A percentile compares a stretch with the other conserved stretches of the same genome.
Evolutionary conservation across 1,140 invertebrate species (phyloP).

Genomic region (Contarinia nasturtii): DNA sequence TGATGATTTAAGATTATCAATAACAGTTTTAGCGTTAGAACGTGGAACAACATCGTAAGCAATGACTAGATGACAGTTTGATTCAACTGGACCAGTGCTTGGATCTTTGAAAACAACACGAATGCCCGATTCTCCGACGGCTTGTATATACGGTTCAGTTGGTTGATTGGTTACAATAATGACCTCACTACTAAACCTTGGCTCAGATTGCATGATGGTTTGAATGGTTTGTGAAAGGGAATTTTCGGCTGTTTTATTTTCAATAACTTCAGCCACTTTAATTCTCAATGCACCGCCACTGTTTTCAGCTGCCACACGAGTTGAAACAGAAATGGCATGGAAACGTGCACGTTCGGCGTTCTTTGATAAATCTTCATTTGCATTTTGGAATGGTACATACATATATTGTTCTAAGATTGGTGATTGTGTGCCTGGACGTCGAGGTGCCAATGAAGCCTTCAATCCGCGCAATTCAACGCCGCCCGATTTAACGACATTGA

Average conservation of each 20-base stretch:
- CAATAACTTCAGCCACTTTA: slow-evolving; percentile 55
- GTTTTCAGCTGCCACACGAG: slow-evolving; percentile 68
- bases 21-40: slow-evolving; percentile 25
- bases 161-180: slow-evolving; percentile 28
- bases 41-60: slow-evolving; percentile 36
- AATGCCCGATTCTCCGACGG: slow-evolving; percentile 25
- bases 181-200: slow-evolving; percentile 39
- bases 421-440: slow-evolving; percentile 51
- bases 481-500: slow-evolving; percentile 60
- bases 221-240: too few species aligned
- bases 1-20: slow-evolving; percentile 37
- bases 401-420: slow-evolving; percentile 67
- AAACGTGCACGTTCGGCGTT: slow-evolving; percentile 33
- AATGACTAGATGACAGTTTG: slow-evolving; percentile 43
- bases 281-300: slow-evolving; percentile 44
- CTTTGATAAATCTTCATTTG: slow-evolving; percentile 30
- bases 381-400: slow-evolving; percentile 60
- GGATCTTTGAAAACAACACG: slow-evolving; percentile 35
- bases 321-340: slow-evolving; percentile 39
- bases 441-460: slow-evolving; percentile 74
- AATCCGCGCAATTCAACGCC: slow-evolving; percentile 80
- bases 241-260: slow-evolving; percentile 38
- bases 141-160: slow-evolving; percentile 23
- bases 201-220: slow-evolving; percentile 35
- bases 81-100: slow-evolving; percentile 29